Evolutionary conservation across 2,888 invertebrate genomes (phyloP).

Genomic region (Mesorhabditis spiculigera): DNA sequence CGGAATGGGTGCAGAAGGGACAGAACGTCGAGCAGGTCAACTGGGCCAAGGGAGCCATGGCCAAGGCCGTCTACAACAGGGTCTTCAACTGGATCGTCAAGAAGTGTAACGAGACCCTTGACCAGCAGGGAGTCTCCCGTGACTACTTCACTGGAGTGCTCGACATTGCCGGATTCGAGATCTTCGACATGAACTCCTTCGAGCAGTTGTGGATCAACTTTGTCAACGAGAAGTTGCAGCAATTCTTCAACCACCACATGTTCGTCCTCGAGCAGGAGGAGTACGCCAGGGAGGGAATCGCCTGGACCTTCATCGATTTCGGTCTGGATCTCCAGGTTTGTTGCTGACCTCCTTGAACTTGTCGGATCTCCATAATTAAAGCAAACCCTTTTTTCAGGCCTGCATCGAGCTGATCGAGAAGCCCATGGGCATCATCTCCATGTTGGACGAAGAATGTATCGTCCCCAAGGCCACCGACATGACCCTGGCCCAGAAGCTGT

Average conservation of each 20-base stretch:
- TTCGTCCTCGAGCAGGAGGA: slow-evolving; percentile 80
- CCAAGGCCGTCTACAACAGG: slow-evolving; percentile 62
- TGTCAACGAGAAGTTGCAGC: slow-evolving; percentile 68
- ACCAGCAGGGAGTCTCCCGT: slow-evolving; percentile 77
- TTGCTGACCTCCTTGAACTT: too few relatives aligned
- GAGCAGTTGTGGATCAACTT: slow-evolving; percentile 98
- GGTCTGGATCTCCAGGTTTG: slow-evolving; percentile 80
- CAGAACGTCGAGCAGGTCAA: slow-evolving; percentile 61
- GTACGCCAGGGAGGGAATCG: slow-evolving; percentile 87
- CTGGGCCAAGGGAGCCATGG: slow-evolving; percentile 58
- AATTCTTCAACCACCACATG: slow-evolving; percentile 83
- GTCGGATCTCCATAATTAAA: too few relatives aligned
- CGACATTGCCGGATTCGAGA: slow-evolving; percentile 99
- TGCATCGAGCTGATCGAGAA: slow-evolving; percentile 93
- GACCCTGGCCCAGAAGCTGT: slow-evolving; percentile 57
- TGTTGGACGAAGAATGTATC: slow-evolving; percentile 59
- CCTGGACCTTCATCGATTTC: slow-evolving; percentile 94
- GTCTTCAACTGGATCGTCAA: slow-evolving; percentile 62
- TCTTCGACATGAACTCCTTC: slow-evolving; percentile 98
- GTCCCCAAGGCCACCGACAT: slow-evolving; percentile 58
- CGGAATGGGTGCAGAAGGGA: slow-evolving; percentile 63
- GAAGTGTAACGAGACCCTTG: slow-evolving; percentile 61
- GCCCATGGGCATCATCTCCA: slow-evolving; percentile 59
- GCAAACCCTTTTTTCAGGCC: slow-evolving; percentile 63
- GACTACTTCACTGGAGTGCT: slow-evolving; percentile 94